Conservation (phyloP, 2,113 vertebrate genomes). For the Elephantulus edwardii region DNA sequence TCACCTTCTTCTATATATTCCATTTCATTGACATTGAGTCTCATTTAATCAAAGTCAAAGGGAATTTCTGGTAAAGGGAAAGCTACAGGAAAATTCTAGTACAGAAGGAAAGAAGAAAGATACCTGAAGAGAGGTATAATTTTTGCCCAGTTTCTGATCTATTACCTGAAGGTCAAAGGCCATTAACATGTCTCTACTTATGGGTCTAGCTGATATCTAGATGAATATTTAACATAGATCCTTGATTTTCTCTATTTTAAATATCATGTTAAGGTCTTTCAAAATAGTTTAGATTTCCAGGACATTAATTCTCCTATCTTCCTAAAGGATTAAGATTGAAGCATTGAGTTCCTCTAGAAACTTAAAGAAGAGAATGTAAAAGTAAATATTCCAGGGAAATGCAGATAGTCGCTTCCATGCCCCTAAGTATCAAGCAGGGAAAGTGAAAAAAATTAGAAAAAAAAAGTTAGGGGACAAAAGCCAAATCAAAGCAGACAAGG, state of each 20-base stretch:
- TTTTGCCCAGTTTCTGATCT: not conserved
- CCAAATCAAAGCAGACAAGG: not conserved
- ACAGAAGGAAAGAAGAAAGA: not conserved
- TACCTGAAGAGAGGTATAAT: not conserved
- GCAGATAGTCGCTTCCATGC: not conserved
- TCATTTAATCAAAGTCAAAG: not conserved
- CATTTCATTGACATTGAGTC: not conserved
- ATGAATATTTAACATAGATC: not conserved
- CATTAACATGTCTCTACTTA: not conserved
- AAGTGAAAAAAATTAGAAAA: not conserved
- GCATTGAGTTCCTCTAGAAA: not conserved
- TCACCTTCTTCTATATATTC: not conserved
- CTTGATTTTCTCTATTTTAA: not conserved
- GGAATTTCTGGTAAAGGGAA: too few relatives aligned
- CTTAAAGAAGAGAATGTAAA: not conserved
- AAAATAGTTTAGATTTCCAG: not conserved
- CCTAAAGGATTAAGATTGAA: not conserved
- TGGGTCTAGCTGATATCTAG: not conserved
- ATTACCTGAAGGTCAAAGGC: not conserved
- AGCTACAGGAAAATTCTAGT: not conserved
- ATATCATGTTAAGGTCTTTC: conserved; percentile 6
- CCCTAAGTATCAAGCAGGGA: not conserved
- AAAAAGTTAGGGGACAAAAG: not conserved
- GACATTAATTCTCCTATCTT: not conserved
- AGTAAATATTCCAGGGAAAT: not conserved